Percentiles rank a stretch among this genome's conserved stretches.
These are phyloP conservation scores for Tyto alba DNA, from an alignment of 2,113 vertebrate species.

Conservation along the genomic window DNA sequence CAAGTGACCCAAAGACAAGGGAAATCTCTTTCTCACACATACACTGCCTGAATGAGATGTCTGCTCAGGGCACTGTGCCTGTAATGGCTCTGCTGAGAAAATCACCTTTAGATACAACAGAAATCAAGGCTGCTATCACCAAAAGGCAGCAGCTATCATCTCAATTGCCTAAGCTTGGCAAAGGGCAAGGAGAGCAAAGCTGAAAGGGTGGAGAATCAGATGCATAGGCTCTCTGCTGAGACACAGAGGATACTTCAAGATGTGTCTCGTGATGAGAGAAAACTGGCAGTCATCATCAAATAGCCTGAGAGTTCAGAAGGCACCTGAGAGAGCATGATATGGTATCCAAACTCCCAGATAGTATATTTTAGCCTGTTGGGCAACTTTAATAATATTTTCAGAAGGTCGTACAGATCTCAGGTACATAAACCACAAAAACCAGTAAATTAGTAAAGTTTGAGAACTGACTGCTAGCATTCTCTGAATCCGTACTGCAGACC, in stretches of 20 bases:
- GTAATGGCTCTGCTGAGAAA: not conserved
- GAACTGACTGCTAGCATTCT: not conserved
- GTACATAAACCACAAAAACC: not conserved
- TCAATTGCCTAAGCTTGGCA: not conserved
- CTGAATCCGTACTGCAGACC: not conserved
- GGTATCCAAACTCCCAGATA: not conserved
- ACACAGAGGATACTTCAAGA: not conserved
- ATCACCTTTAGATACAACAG: not conserved
- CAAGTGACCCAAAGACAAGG: not conserved
- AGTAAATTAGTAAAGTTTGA: not conserved
- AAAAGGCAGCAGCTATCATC: not conserved
- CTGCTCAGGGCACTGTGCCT: not conserved
- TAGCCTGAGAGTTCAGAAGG: not conserved
- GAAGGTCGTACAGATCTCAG: not conserved
- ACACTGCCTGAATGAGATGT: not conserved
- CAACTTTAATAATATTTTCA: not conserved
- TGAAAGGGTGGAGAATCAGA: not conserved
- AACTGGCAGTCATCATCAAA: not conserved
- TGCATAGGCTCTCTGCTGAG: not conserved
- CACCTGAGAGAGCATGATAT: not conserved
- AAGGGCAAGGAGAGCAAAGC: not conserved
- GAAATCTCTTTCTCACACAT: not conserved
- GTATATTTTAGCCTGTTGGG: not conserved
- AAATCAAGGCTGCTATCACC: not conserved
- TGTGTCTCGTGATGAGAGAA: not conserved